A percentile compares a stretch with the other conserved stretches of the same genome.
Conservation (phyloP, 1,140 invertebrate species). For the Atopsyche davidsoni region DNA sequence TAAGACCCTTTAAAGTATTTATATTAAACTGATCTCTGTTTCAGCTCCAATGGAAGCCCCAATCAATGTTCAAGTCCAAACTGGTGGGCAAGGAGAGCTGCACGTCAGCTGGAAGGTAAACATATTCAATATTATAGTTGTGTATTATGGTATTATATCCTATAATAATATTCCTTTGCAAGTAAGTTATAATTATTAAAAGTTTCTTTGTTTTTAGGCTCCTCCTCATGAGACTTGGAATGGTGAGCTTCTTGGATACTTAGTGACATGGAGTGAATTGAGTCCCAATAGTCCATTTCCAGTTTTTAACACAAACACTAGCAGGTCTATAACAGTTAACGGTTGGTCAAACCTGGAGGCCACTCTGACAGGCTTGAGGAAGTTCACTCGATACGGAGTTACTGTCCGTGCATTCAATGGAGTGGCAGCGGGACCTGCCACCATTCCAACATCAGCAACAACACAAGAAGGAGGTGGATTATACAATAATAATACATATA, state of each 20-base stretch:
- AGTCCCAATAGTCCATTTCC: conserved; percentile 26
- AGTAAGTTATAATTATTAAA: conserved; percentile 5
- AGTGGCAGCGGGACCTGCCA: conserved; percentile 75
- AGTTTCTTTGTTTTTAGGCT: conserved; percentile 36
- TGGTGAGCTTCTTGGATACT: conserved; percentile 76
- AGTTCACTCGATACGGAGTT: conserved; percentile 75
- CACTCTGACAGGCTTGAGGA: conserved; percentile 58
- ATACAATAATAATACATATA: not conserved
- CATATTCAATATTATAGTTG: conserved; percentile 3
- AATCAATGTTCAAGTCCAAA: conserved; percentile 68
- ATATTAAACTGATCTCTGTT: no score
- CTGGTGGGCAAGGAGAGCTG: conserved; percentile 70
- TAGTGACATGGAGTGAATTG: conserved; percentile 55
- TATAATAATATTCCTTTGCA: not conserved
- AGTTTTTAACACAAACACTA: conserved; percentile 32
- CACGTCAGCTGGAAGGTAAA: conserved; percentile 72
- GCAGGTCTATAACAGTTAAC: conserved; percentile 48
- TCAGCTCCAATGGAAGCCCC: conserved; percentile 75
- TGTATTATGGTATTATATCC: conserved; percentile 6
- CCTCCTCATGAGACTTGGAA: conserved; percentile 73
- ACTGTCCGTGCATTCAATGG: conserved; percentile 79
- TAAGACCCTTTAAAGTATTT: no score
- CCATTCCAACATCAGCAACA: conserved; percentile 64
- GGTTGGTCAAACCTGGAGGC: conserved; percentile 63
- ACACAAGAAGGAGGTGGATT: conserved; percentile 76